Conservation (phyloP, 2,113 vertebrate species). For the Podarcis muralis region DNA sequence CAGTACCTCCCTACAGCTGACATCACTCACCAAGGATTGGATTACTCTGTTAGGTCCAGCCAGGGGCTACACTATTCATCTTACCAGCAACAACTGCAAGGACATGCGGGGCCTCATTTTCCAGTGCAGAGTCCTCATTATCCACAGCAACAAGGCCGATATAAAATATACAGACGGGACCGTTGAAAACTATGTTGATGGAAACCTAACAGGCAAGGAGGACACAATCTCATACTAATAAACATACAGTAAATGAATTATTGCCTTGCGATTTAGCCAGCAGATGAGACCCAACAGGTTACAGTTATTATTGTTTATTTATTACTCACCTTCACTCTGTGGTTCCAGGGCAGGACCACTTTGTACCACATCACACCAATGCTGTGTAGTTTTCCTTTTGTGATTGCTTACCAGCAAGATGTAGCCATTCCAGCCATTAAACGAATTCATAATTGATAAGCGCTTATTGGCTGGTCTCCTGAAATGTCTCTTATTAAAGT, state of each 20-base stretch:
- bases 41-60: rapidly evolving
- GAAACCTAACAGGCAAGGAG: background rate
- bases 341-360: too few relatives aligned
- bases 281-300: background rate
- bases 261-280: background rate
- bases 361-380: too few relatives aligned
- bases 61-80: rapidly evolving
- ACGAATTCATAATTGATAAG: background rate
- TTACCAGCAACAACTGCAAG: rapidly evolving
- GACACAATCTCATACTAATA: background rate
- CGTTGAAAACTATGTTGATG: background rate
- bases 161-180: background rate
- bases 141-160: rapidly evolving
- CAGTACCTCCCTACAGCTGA: rapidly evolving
- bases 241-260: background rate
- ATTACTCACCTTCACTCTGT: too few relatives aligned
- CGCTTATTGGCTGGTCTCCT: background rate
- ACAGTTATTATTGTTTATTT: too few relatives aligned
- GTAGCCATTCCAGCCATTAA: background rate
- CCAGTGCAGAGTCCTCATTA: rapidly evolving
- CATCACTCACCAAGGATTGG: rapidly evolving
- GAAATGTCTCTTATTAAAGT: background rate
- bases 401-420: background rate
- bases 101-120: background rate
- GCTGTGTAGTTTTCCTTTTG: background rate